Evolutionary conservation across 1,140 invertebrate genomes (phyloP).

Genomic region (Pseudomyrmex sp.): DNA sequence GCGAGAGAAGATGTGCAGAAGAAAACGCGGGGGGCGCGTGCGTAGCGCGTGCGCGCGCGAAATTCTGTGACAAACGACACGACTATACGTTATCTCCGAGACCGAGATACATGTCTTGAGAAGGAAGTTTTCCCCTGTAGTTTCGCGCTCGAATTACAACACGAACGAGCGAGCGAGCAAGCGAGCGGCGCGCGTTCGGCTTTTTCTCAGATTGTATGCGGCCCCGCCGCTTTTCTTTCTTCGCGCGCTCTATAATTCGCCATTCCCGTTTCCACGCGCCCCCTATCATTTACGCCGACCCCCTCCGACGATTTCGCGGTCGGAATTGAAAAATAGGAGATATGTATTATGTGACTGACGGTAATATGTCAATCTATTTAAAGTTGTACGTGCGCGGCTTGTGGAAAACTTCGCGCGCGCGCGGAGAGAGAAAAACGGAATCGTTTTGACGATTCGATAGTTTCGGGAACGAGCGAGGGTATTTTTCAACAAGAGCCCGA

Average conservation of each 20-base stretch:
- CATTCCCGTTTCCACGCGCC: slow-evolving; percentile 27
- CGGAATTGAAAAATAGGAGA: slow-evolving; percentile 43
- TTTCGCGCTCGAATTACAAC: slow-evolving; percentile 58
- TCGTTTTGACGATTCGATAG: neutral
- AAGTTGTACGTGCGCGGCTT: neutral
- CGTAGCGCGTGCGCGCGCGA: slow-evolving; percentile 17
- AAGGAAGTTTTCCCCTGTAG: slow-evolving; percentile 50
- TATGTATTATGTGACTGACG: neutral
- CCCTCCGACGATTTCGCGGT: slow-evolving; percentile 2
- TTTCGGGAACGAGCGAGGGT: too few species aligned
- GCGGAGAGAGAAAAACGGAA: neutral
- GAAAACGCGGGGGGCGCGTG: slow-evolving; percentile 21
- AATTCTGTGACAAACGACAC: slow-evolving; percentile 55
- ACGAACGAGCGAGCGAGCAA: neutral
- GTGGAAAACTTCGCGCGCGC: neutral
- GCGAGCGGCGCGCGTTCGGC: slow-evolving; percentile 21
- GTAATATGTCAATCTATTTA: slow-evolving; percentile 12
- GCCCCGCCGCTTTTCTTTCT: slow-evolving; percentile 19
- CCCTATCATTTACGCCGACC: slow-evolving; percentile 31
- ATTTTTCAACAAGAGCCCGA: too few species aligned
- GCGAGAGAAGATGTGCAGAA: slow-evolving; percentile 19
- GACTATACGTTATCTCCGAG: slow-evolving; percentile 55
- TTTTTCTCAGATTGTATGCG: slow-evolving; percentile 29
- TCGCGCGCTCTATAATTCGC: slow-evolving; percentile 43
- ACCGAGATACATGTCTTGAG: slow-evolving; percentile 56